Evolutionary conservation across 2,888 invertebrate genomes (phyloP).

Genomic region (Onchidella celtica): DNA sequence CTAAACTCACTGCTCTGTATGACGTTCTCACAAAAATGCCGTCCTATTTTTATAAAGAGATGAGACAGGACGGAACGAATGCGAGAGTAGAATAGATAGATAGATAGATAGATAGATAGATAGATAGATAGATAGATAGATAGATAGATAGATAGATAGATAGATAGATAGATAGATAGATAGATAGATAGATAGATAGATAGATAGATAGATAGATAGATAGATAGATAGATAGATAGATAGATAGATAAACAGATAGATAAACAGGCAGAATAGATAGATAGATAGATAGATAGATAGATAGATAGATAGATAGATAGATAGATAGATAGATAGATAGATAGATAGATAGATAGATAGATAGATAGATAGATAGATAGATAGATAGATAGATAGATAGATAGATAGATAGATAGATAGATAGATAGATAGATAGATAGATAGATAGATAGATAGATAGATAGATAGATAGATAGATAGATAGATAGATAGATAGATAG

Average conservation of each 20-base stretch:
- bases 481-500: neutral
- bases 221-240: neutral
- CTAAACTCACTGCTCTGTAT: no score
- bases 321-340: neutral
- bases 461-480: neutral
- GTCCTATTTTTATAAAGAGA: no score
- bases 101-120: neutral
- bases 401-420: neutral
- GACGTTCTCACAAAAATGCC: no score
- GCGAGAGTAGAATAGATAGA: no score
- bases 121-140: neutral
- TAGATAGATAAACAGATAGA: neutral
- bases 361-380: neutral
- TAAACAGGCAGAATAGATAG: neutral
- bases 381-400: neutral
- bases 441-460: neutral
- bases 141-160: neutral
- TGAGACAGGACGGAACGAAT: no score
- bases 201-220: neutral
- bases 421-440: neutral
- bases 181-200: neutral
- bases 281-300: neutral
- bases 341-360: neutral
- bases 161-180: neutral
- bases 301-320: neutral